Evolutionary conservation across 2,888 invertebrate genomes (phyloP).

Genomic region (Celastrina argiolus): DNA sequence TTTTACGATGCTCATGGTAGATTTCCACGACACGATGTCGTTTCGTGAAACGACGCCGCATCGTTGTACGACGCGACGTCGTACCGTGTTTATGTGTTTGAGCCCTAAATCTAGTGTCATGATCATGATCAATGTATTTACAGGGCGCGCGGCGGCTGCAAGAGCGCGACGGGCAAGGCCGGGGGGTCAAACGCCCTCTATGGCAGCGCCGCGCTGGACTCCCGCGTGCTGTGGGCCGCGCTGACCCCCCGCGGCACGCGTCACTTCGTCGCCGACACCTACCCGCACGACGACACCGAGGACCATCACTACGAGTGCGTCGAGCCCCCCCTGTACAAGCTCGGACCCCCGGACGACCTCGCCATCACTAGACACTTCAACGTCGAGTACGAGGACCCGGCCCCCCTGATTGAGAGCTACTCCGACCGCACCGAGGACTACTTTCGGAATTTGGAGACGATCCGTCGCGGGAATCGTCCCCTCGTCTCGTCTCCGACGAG

Average conservation of each 20-base stretch:
- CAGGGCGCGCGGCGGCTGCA: slow-evolving; percentile 73
- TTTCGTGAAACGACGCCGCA: no score
- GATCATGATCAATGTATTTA: slow-evolving; percentile 12
- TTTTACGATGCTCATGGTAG: no score
- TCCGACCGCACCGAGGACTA: slow-evolving; percentile 73
- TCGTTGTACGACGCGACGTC: no score
- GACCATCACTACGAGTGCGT: slow-evolving; percentile 86
- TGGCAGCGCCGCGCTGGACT: slow-evolving; percentile 78
- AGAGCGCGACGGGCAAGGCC: slow-evolving; percentile 74
- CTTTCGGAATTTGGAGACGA: slow-evolving; percentile 66
- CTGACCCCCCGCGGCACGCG: slow-evolving; percentile 89
- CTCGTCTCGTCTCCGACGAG: slow-evolving; percentile 88
- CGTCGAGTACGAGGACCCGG: slow-evolving; percentile 89
- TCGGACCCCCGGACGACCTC: slow-evolving; percentile 67
- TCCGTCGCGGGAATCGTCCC: slow-evolving; percentile 78
- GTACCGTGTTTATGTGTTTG: no score
- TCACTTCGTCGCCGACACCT: slow-evolving; percentile 84
- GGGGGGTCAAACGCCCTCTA: slow-evolving; percentile 68
- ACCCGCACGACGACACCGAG: slow-evolving; percentile 80
- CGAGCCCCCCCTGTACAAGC: slow-evolving; percentile 76
- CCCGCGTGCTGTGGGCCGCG: slow-evolving; percentile 88
- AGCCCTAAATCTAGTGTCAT: no score
- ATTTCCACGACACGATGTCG: no score
- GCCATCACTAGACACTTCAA: slow-evolving; percentile 86
- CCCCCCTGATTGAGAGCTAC: slow-evolving; percentile 85